Evolutionary conservation across 1,140 invertebrate genomes (phyloP).

Genomic region (Lasioglossum baleicum): DNA sequence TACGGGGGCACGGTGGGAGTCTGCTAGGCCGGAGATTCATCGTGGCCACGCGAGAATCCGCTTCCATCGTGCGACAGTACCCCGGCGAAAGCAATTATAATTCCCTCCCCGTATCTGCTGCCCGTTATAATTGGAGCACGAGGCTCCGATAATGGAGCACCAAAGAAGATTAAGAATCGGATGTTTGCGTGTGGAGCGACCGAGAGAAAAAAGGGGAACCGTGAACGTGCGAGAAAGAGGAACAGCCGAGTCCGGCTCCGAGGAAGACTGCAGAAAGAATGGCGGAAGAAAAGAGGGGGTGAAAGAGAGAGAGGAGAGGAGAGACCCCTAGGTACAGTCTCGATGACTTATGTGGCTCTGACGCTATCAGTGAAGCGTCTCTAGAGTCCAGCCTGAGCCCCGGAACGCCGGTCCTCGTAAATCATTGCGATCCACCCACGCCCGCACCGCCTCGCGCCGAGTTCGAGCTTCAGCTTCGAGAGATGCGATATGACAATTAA

Average conservation of each 20-base stretch:
- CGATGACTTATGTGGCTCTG: slow-evolving; percentile 81
- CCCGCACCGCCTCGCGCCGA: slow-evolving; percentile 56
- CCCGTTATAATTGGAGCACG: slow-evolving; percentile 77
- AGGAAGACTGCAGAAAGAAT: slow-evolving; percentile 36
- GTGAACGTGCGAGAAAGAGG: not conserved
- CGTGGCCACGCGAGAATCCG: slow-evolving; percentile 31
- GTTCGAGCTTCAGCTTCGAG: slow-evolving; percentile 57
- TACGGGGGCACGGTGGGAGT: slow-evolving; percentile 12
- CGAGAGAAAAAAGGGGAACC: not conserved
- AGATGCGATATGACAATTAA: slow-evolving; percentile 74
- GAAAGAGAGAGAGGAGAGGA: slow-evolving; percentile 34
- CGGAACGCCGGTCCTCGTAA: slow-evolving; percentile 77
- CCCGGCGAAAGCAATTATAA: slow-evolving; percentile 74
- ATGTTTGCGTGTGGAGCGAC: slow-evolving; percentile 42
- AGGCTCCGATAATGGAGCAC: slow-evolving; percentile 75
- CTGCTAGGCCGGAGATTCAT: slow-evolving; percentile 28
- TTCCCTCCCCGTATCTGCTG: slow-evolving; percentile 68
- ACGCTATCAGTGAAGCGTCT: slow-evolving; percentile 80
- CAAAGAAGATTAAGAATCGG: slow-evolving; percentile 79
- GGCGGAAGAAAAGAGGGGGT: slow-evolving; percentile 17
- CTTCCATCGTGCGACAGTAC: slow-evolving; percentile 29
- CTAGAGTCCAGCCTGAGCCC: slow-evolving; percentile 77
- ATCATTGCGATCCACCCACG: slow-evolving; percentile 80
- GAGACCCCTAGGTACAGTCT: slow-evolving; percentile 69
- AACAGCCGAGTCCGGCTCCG: slow-evolving; percentile 15